Evolutionary conservation across 2,797 vertebrate species (phyloP).

Genomic region (Limnodromus scolopaceus): DNA sequence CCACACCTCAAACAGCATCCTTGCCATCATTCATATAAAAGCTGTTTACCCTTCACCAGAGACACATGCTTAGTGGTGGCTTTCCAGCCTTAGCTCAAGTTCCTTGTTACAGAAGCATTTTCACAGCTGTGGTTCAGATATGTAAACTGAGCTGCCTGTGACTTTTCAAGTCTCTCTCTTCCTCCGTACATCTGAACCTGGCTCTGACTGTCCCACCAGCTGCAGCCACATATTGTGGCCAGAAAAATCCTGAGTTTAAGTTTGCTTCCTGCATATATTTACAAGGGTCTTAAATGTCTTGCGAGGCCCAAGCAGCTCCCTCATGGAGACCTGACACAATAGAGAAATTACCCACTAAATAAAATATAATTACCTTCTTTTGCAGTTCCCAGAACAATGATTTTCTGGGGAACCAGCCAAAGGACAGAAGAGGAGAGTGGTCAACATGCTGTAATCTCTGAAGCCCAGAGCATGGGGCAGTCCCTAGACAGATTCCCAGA

Average conservation of each 20-base stretch:
- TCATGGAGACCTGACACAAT: background rate
- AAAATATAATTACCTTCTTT: background rate
- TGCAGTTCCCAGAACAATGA: background rate
- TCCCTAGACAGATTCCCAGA: background rate
- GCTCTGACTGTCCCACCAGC: background rate
- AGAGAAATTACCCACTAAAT: background rate
- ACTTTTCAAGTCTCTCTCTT: background rate
- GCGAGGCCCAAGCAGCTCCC: background rate
- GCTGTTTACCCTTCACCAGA: background rate
- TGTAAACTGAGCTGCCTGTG: background rate
- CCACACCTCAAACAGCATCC: background rate
- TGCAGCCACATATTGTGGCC: background rate
- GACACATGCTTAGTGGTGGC: accelerated
- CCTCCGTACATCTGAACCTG: background rate
- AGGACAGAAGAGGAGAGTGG: background rate
- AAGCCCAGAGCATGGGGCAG: background rate
- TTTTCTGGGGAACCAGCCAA: background rate
- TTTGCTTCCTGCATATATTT: background rate
- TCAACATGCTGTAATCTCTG: background rate
- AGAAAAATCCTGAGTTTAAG: background rate
- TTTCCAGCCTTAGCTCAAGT: background rate
- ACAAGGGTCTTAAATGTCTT: background rate
- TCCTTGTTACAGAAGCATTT: background rate
- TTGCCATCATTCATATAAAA: background rate
- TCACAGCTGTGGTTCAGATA: background rate